Percentiles rank a stretch among this genome's conserved stretches.
phyloP scores from a whole-genome alignment of 1,140 invertebrate species.

The Stegodyphus mimosarum region DNA sequence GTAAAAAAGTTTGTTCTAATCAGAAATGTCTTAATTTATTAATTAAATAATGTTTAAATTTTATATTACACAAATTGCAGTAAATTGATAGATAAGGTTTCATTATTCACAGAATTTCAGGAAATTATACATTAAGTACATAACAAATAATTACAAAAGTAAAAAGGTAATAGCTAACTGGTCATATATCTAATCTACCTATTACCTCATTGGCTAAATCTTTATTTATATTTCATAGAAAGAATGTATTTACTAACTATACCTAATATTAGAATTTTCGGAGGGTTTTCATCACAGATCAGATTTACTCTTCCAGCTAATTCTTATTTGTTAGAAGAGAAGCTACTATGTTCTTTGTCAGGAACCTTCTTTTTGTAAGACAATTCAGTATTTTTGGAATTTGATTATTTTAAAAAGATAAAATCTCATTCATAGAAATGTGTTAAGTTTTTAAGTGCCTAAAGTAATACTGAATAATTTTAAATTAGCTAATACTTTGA shows the following conservation, averaged over 20 bases:
- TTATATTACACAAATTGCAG: too few relatives aligned
- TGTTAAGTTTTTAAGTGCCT: too few relatives aligned
- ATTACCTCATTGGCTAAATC: neutral
- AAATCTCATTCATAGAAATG: too few relatives aligned
- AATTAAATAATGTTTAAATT: too few relatives aligned
- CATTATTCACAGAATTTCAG: too few relatives aligned
- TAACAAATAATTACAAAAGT: neutral
- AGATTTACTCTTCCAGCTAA: constrained; percentile 7
- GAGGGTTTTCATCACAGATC: constrained; percentile 48
- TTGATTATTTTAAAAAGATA: too few relatives aligned
- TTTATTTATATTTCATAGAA: too few relatives aligned
- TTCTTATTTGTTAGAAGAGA: neutral
- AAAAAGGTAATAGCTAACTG: neutral
- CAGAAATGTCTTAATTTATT: too few relatives aligned
- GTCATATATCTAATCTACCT: neutral
- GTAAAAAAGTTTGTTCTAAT: too few relatives aligned
- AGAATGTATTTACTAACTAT: neutral
- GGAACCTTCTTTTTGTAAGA: neutral
- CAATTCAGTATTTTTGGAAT: too few relatives aligned
- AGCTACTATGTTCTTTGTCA: neutral
- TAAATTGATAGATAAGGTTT: too few relatives aligned
- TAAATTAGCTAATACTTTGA: neutral
- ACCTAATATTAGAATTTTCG: constrained; percentile 3
- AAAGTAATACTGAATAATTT: neutral
- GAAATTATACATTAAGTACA: too few relatives aligned